These are phyloP conservation scores for Tupaia chinensis DNA, from an alignment of 2,113 vertebrate genomes.

Conservation along the genomic window DNA sequence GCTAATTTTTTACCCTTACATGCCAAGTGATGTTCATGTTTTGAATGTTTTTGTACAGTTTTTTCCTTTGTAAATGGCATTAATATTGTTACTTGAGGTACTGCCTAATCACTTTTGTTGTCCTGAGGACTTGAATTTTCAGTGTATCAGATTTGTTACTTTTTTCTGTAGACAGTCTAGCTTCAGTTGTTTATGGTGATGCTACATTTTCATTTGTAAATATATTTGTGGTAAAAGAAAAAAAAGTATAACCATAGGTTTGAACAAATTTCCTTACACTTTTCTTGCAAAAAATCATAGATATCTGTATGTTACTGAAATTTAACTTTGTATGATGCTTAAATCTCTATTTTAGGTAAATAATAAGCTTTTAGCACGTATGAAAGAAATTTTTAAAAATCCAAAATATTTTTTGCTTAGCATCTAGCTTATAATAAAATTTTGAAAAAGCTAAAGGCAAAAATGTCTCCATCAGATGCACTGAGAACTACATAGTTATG, in stretches of 20 bases:
- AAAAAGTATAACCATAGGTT: conserved; percentile 95
- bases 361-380: conserved; percentile 92
- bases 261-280: conserved; percentile 94
- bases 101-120: conserved; percentile 90
- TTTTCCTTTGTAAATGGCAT: conserved; percentile 92
- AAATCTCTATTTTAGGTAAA: conserved; percentile 94
- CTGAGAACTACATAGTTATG: conserved; percentile 92
- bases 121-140: conserved; percentile 95
- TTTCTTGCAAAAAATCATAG: conserved; percentile 92
- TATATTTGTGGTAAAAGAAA: conserved; percentile 98
- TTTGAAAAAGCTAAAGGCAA: conserved; percentile 88
- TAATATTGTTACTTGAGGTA: conserved; percentile 92
- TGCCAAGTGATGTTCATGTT: conserved; percentile 92
- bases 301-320: conserved; percentile 97
- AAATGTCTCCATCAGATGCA: conserved; percentile 91
- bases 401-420: conserved; percentile 91
- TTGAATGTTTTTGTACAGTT: conserved; percentile 90
- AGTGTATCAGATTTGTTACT: conserved; percentile 96
- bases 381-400: conserved; percentile 91
- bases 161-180: conserved; percentile 98
- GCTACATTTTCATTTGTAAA: conserved; percentile 92
- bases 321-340: conserved; percentile 97
- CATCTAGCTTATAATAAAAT: conserved; percentile 91
- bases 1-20: conserved; percentile 91
- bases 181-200: conserved; percentile 96